Base-by-base conservation (phyloP, 1,140 invertebrate species). In the Dryas iulia region DNA sequence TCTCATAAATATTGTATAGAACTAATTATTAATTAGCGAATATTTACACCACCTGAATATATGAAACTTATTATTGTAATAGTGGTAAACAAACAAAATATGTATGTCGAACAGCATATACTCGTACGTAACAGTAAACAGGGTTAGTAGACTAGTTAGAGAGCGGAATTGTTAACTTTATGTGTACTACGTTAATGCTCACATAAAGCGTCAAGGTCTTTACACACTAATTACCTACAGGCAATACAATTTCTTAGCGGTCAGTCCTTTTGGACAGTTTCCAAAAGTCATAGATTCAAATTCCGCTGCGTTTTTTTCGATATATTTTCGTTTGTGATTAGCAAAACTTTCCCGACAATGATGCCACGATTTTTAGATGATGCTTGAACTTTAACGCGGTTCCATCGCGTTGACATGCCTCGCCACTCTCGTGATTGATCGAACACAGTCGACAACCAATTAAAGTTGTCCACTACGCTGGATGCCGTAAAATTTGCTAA, bases 381-480 rank as follows among this genome's bases (percentile, higher is more conserved):
- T 21, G 12, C 28, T 52, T 35, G 53, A 67, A 69, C 26, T 33
- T 39, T 69, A 63, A 26, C 26, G 4, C n/a, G 59, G 53, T 26
- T 53, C 59, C 31, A 62, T 56, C 59, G 39, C 35, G 59, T 58
- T 69, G 59, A 69, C 66, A 69, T 59, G 53, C 52, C 35, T 62
- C 60, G 60, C 66, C 59, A 69, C 66, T 69, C 59, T 52, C 62
- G 83, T 86, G 82, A 86, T 84, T 81, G 81, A 83, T 84, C 72
- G 75, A 71, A 47, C 72, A 66, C 69, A 68, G 70, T 71, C 74
- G 73, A 75, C 66, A 82, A 77, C 79, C 82, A 83, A 87, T 87
- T 87, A 87, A 87, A 84, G 73, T 81, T 84, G 82, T 83, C 79
- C 82, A 83, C 77, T 83, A 81, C 76, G 82, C 75, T 77, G 80